Evolutionary conservation across 1,140 invertebrate genomes (phyloP).

Genomic region (Nasonia giraulti): DNA sequence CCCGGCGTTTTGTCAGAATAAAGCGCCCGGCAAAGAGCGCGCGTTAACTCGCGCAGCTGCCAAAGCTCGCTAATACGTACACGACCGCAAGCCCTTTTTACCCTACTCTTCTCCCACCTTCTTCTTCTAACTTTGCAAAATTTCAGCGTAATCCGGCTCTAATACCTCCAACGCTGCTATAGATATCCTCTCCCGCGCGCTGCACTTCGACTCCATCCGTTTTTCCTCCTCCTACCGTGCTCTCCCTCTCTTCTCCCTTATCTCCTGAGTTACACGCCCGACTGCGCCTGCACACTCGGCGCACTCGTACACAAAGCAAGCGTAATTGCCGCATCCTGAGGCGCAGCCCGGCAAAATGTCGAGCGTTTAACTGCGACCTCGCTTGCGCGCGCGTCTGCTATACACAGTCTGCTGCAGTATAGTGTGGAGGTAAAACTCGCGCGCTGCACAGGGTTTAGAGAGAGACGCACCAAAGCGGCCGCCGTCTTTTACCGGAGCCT

Average conservation of each 20-base stretch:
- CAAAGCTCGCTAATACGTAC: not conserved
- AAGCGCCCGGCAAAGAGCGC: not conserved
- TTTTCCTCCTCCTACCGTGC: conserved; percentile 14
- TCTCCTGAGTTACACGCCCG: conserved; percentile 35
- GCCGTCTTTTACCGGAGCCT: not conserved
- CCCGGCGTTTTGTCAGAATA: too few relatives aligned
- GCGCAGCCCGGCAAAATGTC: conserved; percentile 1
- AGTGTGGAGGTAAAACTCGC: too few relatives aligned
- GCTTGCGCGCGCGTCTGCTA: too few relatives aligned
- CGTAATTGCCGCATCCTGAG: conserved; percentile 37
- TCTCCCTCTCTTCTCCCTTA: not conserved
- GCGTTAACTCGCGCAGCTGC: not conserved
- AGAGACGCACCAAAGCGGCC: not conserved
- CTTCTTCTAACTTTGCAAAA: conserved; percentile 36
- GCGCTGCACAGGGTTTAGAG: not conserved
- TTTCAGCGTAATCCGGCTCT: conserved; percentile 31
- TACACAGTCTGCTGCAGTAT: too few relatives aligned
- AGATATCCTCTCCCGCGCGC: not conserved
- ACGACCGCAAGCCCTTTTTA: conserved; percentile 8
- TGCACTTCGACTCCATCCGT: conserved; percentile 29
- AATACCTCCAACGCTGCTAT: not conserved
- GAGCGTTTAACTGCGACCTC: conserved; percentile 30
- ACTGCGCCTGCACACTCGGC: conserved; percentile 1
- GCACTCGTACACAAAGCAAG: conserved; percentile 36
- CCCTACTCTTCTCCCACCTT: not conserved